Evolutionary conservation across 1,140 invertebrate species (phyloP).

Genomic region (Brachystomella parvula): DNA sequence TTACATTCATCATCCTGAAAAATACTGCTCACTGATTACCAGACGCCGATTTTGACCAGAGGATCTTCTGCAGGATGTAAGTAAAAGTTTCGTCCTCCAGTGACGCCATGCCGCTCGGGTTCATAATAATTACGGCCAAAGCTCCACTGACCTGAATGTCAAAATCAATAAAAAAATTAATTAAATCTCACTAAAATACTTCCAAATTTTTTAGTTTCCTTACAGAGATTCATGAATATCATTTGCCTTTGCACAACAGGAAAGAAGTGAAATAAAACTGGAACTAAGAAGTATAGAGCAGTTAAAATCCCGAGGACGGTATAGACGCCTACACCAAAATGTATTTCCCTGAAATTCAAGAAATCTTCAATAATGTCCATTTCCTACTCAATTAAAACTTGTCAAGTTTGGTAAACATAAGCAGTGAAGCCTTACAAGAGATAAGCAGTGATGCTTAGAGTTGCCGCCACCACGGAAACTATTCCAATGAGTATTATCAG

Average conservation of each 20-base stretch:
- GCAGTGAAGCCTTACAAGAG: no score
- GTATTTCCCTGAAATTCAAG: no score
- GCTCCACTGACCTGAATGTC: conserved; percentile 1
- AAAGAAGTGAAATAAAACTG: neutral
- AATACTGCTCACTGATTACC: neutral
- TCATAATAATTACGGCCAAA: neutral
- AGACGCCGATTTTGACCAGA: neutral
- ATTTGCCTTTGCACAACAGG: neutral
- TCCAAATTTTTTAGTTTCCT: neutral
- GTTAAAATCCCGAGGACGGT: no score
- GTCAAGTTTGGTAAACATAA: no score
- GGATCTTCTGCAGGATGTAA: neutral
- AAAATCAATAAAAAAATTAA: neutral
- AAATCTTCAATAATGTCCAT: no score
- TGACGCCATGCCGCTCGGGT: neutral
- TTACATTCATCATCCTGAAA: neutral
- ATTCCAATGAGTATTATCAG: no score
- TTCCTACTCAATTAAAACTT: no score
- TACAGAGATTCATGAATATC: conserved; percentile 10
- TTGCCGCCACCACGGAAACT: no score
- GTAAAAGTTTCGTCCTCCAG: neutral
- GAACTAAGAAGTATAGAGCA: neutral
- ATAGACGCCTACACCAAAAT: no score
- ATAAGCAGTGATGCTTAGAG: no score
- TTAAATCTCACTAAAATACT: neutral